A percentile compares a stretch with the other conserved stretches of the same genome.
These are phyloP conservation scores for Metacarcinus magister DNA, from an alignment of 2,888 invertebrate genomes.

Conservation along the genomic window DNA sequence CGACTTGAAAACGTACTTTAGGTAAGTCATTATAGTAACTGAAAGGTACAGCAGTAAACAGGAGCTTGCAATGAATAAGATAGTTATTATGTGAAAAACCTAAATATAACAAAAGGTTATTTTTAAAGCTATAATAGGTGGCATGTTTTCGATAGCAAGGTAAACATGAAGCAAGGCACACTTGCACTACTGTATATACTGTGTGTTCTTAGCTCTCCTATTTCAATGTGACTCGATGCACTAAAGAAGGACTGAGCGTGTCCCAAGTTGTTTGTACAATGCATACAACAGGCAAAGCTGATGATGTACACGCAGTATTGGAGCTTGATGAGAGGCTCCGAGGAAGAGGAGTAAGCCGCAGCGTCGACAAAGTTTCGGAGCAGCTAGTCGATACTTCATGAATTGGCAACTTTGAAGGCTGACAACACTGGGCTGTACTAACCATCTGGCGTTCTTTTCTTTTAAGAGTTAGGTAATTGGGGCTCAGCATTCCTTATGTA, in stretches of 20 bases:
- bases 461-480: too few species aligned
- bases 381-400: too few species aligned
- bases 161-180: neutral
- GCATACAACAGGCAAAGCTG: neutral
- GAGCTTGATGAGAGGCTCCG: neutral
- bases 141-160: neutral
- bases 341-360: neutral
- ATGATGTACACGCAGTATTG: neutral
- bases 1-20: neutral
- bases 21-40: neutral
- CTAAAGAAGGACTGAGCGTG: neutral
- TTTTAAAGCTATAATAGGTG: neutral
- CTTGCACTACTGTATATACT: neutral
- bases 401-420: too few species aligned
- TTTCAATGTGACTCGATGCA: neutral
- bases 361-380: too few species aligned
- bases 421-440: too few species aligned
- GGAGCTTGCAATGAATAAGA: neutral
- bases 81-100: neutral
- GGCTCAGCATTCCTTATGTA: too few species aligned
- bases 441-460: too few species aligned
- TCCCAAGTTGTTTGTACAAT: neutral
- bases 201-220: neutral
- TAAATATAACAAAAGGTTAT: neutral
- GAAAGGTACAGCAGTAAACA: neutral